Percentiles rank a stretch among this genome's conserved stretches.
These are phyloP conservation scores for Agrotis segetum DNA, from an alignment of 2,888 invertebrate genomes.

Conservation along the genomic window DNA sequence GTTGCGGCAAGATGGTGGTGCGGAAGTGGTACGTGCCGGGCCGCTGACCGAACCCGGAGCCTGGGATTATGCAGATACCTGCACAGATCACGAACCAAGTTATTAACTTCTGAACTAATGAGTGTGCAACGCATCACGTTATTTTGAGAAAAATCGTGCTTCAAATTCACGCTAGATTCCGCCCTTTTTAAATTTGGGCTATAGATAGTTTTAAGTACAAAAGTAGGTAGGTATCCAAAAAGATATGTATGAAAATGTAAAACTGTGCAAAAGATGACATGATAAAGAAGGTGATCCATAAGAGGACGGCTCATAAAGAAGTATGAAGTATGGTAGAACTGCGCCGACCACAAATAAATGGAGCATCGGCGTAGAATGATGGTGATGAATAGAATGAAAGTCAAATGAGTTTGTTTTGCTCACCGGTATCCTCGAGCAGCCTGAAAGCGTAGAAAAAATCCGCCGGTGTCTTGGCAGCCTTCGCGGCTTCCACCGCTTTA, in stretches of 20 bases:
- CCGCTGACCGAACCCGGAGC: constrained; percentile 98
- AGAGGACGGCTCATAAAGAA: background rate
- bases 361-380: background rate
- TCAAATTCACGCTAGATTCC: too few relatives aligned
- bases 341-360: background rate
- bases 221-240: background rate
- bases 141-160: too few relatives aligned
- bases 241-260: background rate
- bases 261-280: background rate
- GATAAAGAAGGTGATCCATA: background rate
- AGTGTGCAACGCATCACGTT: background rate
- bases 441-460: constrained; percentile 98
- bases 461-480: constrained; percentile 93
- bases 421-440: constrained; percentile 96
- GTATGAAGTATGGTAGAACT: background rate
- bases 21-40: constrained; percentile 98
- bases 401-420: background rate
- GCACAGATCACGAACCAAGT: constrained; percentile 19
- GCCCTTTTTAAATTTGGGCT: background rate
- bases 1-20: constrained; percentile 98
- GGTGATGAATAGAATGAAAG: background rate
- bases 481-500: constrained; percentile 96
- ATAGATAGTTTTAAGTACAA: background rate
- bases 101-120: background rate
- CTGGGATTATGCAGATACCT: constrained; percentile 99